Conservation (phyloP, 2,797 vertebrate species). For the Erithacus rubecula region DNA sequence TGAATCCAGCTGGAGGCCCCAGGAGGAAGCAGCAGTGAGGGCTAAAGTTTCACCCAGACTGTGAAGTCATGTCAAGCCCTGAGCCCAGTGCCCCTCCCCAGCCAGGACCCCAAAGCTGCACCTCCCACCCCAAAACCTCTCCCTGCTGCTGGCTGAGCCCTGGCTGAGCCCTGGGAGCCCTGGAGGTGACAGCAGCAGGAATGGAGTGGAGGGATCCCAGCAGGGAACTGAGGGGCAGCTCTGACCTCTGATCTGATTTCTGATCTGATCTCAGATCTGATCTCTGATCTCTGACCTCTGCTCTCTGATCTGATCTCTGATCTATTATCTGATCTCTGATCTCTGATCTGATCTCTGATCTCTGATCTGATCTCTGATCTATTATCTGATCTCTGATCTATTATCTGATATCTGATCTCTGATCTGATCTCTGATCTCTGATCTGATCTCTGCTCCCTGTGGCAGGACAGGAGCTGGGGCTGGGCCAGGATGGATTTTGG, state of each 20-base stretch:
- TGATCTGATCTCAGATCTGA: too few species aligned
- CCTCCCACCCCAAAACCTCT: neutral
- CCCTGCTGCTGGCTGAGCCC: neutral
- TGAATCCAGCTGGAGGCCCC: neutral
- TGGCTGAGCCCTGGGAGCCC: accelerated
- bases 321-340: too few species aligned
- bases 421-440: too few species aligned
- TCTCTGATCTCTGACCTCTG: neutral
- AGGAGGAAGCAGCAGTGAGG: neutral
- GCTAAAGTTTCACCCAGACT: slow-evolving; percentile 21
- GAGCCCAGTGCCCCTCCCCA: neutral
- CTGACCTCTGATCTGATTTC: neutral
- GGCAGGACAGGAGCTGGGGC: neutral
- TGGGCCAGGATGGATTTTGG: neutral
- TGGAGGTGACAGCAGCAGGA: neutral
- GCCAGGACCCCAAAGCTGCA: neutral
- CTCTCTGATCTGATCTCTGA: neutral
- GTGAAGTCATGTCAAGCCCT: neutral
- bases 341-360: neutral
- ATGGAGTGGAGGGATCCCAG: accelerated
- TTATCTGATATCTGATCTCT: too few species aligned
- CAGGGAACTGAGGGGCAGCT: neutral
- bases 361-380: too few species aligned
- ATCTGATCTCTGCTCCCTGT: neutral
- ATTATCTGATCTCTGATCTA: too few species aligned